A percentile compares a stretch with the other conserved stretches of the same genome.
Evolutionary conservation across 1,140 invertebrate genomes (phyloP).

Genomic region (Hermatobates lingyangjiaoensis): DNA sequence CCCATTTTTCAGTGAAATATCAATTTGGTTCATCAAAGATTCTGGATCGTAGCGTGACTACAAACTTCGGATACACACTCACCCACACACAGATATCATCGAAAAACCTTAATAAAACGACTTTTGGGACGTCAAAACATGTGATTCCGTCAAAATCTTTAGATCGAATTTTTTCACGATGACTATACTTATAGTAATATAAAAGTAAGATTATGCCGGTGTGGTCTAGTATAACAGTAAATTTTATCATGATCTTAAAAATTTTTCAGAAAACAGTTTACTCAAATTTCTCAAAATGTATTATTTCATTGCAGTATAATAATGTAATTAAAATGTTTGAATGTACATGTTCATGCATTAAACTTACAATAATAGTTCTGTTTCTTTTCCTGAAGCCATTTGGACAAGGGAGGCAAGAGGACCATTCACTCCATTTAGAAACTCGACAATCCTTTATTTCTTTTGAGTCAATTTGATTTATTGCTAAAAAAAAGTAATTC

Average conservation of each 20-base stretch:
- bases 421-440: slow-evolving; percentile 32
- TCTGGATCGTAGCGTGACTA: no score
- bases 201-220: neutral
- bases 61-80: no score
- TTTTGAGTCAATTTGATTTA: slow-evolving; percentile 19
- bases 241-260: neutral
- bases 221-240: neutral
- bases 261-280: neutral
- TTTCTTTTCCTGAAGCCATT: slow-evolving; percentile 25
- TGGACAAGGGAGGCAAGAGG: slow-evolving; percentile 29
- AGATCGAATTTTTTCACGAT: no score
- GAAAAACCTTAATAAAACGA: no score
- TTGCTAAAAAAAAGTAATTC: slow-evolving; percentile 11
- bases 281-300: neutral
- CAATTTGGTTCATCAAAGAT: no score
- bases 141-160: no score
- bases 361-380: slow-evolving; percentile 26
- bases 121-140: no score
- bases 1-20: no score
- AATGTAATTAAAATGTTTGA: neutral
- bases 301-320: neutral
- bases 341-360: neutral
- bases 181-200: neutral
- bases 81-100: no score
- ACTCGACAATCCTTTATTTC: slow-evolving; percentile 24